Conservation (phyloP, 2,888 invertebrate genomes). For the Drosophila nr. medialis region DNA sequence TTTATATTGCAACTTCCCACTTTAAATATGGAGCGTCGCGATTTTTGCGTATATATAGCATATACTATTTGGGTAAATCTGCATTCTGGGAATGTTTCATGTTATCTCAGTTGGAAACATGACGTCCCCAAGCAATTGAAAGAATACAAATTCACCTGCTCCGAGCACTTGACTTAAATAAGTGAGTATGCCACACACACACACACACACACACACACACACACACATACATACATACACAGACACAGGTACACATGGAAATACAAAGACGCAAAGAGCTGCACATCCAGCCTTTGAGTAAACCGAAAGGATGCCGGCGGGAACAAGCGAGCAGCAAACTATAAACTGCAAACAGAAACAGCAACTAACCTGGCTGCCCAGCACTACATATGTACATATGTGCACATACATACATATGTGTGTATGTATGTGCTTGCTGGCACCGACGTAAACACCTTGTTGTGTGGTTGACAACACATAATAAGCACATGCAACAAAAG, state of each 20-base stretch:
- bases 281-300: constrained; percentile 6
- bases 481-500: background rate
- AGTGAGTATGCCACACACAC: background rate
- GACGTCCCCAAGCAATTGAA: constrained; percentile 36
- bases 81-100: background rate
- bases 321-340: constrained; percentile 1
- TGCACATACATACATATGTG: background rate
- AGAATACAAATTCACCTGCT: constrained; percentile 55
- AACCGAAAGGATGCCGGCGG: constrained; percentile 11
- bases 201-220: background rate
- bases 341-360: background rate
- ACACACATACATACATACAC: background rate
- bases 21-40: background rate
- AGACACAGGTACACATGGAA: background rate
- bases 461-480: constrained; percentile 11
- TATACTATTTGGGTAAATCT: background rate
- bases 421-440: background rate
- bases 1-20: constrained; percentile 19
- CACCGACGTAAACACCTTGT: constrained; percentile 15
- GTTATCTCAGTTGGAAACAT: constrained; percentile 16
- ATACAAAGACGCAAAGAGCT: background rate
- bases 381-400: background rate
- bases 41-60: background rate
- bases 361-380: constrained; percentile 3
- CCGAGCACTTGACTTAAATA: constrained; percentile 37